Evolutionary conservation across 2,888 invertebrate genomes (phyloP).

Genomic region (Hemicrepidius hirtus): DNA sequence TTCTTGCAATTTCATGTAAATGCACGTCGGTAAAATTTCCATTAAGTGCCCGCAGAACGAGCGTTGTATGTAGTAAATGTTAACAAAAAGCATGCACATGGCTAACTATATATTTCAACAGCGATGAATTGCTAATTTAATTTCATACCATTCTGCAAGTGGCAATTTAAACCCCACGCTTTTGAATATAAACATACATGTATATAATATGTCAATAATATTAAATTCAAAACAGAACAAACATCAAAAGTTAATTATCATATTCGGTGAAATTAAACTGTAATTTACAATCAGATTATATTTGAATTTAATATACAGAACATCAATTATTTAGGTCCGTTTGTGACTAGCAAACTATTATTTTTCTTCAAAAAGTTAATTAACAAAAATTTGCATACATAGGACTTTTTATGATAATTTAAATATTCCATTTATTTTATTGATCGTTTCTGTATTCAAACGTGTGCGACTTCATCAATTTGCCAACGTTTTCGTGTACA

Average conservation of each 20-base stretch:
- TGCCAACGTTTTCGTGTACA: background rate
- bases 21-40: constrained; percentile 24
- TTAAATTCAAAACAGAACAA: constrained; percentile 11
- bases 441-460: background rate
- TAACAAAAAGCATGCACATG: constrained; percentile 19
- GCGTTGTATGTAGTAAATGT: constrained; percentile 19
- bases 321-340: background rate
- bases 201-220: background rate
- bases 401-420: background rate
- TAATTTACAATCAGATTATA: background rate
- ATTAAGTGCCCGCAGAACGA: constrained; percentile 14
- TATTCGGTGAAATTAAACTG: constrained; percentile 6
- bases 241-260: constrained; percentile 24
- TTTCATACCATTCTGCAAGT: constrained; percentile 11
- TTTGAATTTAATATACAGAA: background rate
- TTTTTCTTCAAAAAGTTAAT: background rate
- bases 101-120: constrained; percentile 10
- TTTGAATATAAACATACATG: background rate
- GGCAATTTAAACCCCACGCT: background rate
- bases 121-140: constrained; percentile 29
- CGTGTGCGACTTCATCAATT: constrained; percentile 3
- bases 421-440: constrained; percentile 1
- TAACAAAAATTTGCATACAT: background rate
- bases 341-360: constrained; percentile 7
- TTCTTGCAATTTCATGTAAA: constrained; percentile 14